These are phyloP conservation scores for Drosophila mercatorum DNA, from an alignment of 2,888 invertebrate genomes.

Conservation along the genomic window DNA sequence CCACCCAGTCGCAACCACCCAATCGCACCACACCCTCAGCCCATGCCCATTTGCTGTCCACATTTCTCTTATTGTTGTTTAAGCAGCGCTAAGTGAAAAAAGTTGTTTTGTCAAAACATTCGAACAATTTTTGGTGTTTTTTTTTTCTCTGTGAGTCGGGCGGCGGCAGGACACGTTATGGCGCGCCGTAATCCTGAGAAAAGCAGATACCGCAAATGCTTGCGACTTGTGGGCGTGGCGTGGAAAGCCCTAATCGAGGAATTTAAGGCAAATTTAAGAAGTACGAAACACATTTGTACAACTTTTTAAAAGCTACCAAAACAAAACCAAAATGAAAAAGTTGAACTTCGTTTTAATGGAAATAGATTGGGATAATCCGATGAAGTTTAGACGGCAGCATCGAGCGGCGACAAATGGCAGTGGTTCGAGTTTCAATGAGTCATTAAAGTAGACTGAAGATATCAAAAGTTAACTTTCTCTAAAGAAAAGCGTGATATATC, in stretches of 20 bases:
- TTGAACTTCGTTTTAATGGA: constrained; percentile 10
- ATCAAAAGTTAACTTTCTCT: background rate
- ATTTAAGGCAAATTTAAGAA: constrained; percentile 18
- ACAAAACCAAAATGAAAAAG: constrained; percentile 13
- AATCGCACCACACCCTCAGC: constrained; percentile 1
- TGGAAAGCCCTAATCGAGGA: constrained; percentile 11
- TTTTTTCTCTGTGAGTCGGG: background rate
- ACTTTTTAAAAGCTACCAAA: constrained; percentile 4
- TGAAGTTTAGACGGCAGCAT: background rate
- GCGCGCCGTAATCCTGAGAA: constrained; percentile 16
- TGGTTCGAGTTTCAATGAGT: background rate
- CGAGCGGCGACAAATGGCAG: background rate
- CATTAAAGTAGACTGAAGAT: background rate
- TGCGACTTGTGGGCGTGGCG: constrained; percentile 7
- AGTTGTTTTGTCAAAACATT: constrained; percentile 47
- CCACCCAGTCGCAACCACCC: background rate
- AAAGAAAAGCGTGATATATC: too few relatives aligned
- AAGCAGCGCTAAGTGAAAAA: constrained; percentile 65
- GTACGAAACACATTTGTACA: constrained; percentile 7
- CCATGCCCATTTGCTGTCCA: constrained; percentile 11
- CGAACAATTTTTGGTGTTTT: constrained; percentile 26
- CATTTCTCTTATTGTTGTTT: constrained; percentile 51
- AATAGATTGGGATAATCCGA: constrained; percentile 9
- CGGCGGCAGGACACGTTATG: constrained; percentile 19
- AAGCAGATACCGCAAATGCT: constrained; percentile 19